Percentiles rank a stretch among this genome's conserved stretches.
Evolutionary conservation across 2,113 vertebrate species (phyloP).

Genomic region (Engystomops pustulosus): DNA sequence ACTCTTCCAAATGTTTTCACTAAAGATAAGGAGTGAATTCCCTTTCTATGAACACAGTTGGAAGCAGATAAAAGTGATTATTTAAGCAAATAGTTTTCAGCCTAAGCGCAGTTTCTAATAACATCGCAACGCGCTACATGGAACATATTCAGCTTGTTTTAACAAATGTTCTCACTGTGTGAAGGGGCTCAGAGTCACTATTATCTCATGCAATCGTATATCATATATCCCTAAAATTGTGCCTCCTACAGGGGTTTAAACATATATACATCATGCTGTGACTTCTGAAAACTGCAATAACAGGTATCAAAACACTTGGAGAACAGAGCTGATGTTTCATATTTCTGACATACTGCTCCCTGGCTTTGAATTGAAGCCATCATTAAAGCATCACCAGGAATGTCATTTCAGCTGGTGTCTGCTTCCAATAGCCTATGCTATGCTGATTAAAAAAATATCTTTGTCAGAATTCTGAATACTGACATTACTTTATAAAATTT

Average conservation of each 20-base stretch:
- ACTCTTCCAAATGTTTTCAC: neutral
- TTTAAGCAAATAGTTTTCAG: constrained; percentile 37
- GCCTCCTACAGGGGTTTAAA: neutral
- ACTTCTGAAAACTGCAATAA: neutral
- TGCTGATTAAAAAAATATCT: too few species aligned
- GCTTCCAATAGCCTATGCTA: too few species aligned
- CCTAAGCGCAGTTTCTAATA: constrained; percentile 27
- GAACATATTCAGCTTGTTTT: constrained; percentile 40
- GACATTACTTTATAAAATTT: too few species aligned
- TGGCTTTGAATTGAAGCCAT: too few species aligned
- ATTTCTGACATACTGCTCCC: neutral
- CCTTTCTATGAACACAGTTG: constrained; percentile 8
- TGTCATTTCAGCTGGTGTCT: too few species aligned
- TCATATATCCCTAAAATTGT: neutral
- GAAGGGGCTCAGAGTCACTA: neutral
- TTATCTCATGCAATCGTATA: constrained; percentile 8
- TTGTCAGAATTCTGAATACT: too few species aligned
- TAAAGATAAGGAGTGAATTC: constrained; percentile 36
- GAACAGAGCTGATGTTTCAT: neutral
- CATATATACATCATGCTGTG: neutral
- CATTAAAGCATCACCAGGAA: too few species aligned
- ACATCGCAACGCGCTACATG: constrained; percentile 6
- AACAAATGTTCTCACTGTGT: constrained; percentile 51
- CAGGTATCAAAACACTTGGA: neutral
- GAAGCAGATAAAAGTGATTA: constrained; percentile 49